These are phyloP conservation scores for Diceros bicornis DNA, from an alignment of 2,797 vertebrate species.

Conservation along the genomic window DNA sequence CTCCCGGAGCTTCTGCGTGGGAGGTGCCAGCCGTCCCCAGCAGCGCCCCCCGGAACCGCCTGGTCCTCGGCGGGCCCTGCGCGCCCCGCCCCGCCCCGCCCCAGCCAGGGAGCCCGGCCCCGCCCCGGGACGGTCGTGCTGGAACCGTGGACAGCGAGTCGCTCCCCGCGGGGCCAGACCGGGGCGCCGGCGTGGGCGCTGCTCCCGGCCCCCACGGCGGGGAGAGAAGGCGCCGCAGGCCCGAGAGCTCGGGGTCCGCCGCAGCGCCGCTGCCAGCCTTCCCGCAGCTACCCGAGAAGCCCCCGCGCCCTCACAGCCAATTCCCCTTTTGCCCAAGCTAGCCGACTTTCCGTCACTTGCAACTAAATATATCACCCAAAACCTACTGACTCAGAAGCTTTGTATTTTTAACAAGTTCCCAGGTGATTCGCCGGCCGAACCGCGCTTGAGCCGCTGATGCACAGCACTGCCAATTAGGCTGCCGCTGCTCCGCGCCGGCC, in stretches of 20 bases:
- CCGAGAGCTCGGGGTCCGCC: neutral
- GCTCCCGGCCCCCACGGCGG: neutral
- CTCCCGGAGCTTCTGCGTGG: too few species aligned
- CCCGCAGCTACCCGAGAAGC: neutral
- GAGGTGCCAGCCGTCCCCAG: neutral
- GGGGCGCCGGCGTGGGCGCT: too few species aligned
- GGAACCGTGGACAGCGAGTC: neutral
- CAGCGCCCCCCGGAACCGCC: too few species aligned
- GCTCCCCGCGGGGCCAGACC: neutral
- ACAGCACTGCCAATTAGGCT: constrained; percentile 65
- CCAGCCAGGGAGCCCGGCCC: neutral
- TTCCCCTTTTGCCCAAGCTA: neutral
- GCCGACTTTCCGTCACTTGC: constrained; percentile 63
- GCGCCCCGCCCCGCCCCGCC: neutral
- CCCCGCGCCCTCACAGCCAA: neutral
- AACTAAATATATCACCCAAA: constrained; percentile 68
- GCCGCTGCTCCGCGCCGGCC: neutral
- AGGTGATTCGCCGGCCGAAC: constrained; percentile 56
- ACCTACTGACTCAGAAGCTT: constrained; percentile 77
- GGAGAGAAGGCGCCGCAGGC: neutral
- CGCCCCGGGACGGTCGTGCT: too few species aligned
- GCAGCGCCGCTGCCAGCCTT: neutral
- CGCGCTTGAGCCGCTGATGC: neutral
- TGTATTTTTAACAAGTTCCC: constrained; percentile 81
- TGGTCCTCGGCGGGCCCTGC: neutral